A percentile compares a stretch with the other conserved stretches of the same genome.
Evolutionary conservation across 2,113 vertebrate species (phyloP).

Genomic region (Cololabis saira): DNA sequence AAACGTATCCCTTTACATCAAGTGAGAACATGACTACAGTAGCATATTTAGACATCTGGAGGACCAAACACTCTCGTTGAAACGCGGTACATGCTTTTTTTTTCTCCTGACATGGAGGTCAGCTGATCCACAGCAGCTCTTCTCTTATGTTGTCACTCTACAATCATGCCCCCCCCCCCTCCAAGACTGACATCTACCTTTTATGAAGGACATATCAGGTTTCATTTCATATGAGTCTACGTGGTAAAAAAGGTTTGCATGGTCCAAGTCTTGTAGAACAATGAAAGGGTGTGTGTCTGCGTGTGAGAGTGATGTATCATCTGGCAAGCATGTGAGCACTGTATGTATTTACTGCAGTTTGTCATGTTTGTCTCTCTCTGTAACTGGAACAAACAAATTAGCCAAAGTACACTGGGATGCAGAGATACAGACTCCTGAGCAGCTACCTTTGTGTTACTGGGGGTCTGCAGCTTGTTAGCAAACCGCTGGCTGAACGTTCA

Average conservation of each 20-base stretch:
- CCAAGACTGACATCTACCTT: too few species aligned
- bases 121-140: constrained; percentile 50
- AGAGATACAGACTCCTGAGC: background rate
- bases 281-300: constrained; percentile 50
- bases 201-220: too few species aligned
- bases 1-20: too few species aligned
- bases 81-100: constrained; percentile 41
- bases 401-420: too few species aligned
- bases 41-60: constrained; percentile 71
- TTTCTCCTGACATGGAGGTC: constrained; percentile 41
- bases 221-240: too few species aligned
- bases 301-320: constrained; percentile 38
- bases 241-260: too few species aligned
- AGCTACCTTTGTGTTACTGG: constrained; percentile 16
- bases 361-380: too few species aligned
- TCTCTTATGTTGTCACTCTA: constrained; percentile 51
- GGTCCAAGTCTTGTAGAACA: too few species aligned
- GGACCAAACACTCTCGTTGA: constrained; percentile 49
- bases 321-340: constrained; percentile 20
- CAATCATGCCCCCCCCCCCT: too few species aligned
- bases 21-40: constrained; percentile 25
- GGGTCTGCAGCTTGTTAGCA: background rate
- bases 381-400: too few species aligned
- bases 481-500: background rate
- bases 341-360: too few species aligned